Conservation (phyloP, 2,797 vertebrate species). For the Sebastes hubbsi region DNA sequence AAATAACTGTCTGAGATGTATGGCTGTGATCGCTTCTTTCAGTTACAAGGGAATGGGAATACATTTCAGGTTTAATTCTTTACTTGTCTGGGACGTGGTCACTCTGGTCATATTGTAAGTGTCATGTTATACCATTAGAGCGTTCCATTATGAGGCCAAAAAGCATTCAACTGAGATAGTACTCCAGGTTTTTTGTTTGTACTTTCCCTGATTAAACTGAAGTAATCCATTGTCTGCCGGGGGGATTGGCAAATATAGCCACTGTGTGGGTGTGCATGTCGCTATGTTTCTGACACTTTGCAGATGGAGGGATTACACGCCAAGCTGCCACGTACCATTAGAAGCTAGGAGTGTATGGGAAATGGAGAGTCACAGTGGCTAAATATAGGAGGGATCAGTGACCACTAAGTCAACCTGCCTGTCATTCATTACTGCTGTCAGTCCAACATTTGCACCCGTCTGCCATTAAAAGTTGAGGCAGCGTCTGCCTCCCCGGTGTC, state of each 20-base stretch:
- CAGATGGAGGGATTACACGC: slow-evolving; percentile 71
- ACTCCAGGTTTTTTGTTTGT: slow-evolving; percentile 31
- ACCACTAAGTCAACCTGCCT: slow-evolving; percentile 32
- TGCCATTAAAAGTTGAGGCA: not conserved
- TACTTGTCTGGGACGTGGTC: not conserved
- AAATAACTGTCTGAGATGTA: not conserved
- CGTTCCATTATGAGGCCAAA: slow-evolving; percentile 24
- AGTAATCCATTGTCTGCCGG: slow-evolving; percentile 65
- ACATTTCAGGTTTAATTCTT: not conserved
- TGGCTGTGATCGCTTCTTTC: not conserved
- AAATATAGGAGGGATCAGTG: slow-evolving; percentile 68
- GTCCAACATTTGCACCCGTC: not conserved
- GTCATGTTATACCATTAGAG: not conserved
- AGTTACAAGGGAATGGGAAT: not conserved
- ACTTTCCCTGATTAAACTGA: slow-evolving; percentile 62
- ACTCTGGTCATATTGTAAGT: not conserved
- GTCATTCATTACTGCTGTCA: slow-evolving; percentile 29
- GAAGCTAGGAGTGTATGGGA: slow-evolving; percentile 29
- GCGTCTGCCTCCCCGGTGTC: not conserved
- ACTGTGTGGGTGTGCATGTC: slow-evolving; percentile 46
- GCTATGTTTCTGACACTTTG: slow-evolving; percentile 60
- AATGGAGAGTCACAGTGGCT: slow-evolving; percentile 48
- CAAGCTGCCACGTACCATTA: slow-evolving; percentile 66
- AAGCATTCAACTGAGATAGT: slow-evolving; percentile 24
- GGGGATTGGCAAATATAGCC: slow-evolving; percentile 49